Percentiles rank a stretch among this genome's conserved stretches.
These are phyloP conservation scores for Notocelia uddmanniana DNA, from an alignment of 2,888 invertebrate genomes.

Conservation along the genomic window DNA sequence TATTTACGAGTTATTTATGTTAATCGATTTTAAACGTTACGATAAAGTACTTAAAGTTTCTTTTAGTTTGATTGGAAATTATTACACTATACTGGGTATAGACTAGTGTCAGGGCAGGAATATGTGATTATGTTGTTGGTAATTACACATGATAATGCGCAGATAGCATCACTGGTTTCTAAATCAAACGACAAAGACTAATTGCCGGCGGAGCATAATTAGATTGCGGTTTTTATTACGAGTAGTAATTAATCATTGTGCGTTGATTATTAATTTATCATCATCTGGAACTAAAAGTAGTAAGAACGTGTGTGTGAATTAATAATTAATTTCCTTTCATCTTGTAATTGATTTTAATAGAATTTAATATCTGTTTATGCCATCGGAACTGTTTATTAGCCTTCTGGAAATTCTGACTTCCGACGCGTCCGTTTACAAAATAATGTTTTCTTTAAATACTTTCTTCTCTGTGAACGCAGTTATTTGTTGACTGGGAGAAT, in stretches of 20 bases:
- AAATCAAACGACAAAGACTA: slow-evolving; percentile 43
- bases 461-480: no score
- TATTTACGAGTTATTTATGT: slow-evolving; percentile 22
- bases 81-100: slow-evolving; percentile 16
- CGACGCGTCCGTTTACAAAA: neutral
- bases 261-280: slow-evolving; percentile 28
- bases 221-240: slow-evolving; percentile 24
- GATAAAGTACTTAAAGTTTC: neutral
- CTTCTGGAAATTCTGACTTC: no score
- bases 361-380: neutral
- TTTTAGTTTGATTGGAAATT: neutral
- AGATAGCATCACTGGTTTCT: slow-evolving; percentile 40
- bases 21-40: slow-evolving; percentile 8
- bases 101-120: slow-evolving; percentile 25
- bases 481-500: no score
- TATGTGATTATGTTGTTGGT: slow-evolving; percentile 35
- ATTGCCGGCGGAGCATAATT: slow-evolving; percentile 28
- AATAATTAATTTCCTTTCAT: neutral
- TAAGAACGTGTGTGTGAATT: slow-evolving; percentile 2
- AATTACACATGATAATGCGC: slow-evolving; percentile 42
- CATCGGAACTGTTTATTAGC: neutral
- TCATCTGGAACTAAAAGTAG: slow-evolving; percentile 14
- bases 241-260: slow-evolving; percentile 27
- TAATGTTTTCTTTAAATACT: no score
- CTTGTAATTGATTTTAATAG: neutral